Percentiles rank a stretch among this genome's conserved stretches.
These are phyloP conservation scores for Tor tambroides DNA, from an alignment of 2,113 vertebrate genomes.

Conservation along the genomic window DNA sequence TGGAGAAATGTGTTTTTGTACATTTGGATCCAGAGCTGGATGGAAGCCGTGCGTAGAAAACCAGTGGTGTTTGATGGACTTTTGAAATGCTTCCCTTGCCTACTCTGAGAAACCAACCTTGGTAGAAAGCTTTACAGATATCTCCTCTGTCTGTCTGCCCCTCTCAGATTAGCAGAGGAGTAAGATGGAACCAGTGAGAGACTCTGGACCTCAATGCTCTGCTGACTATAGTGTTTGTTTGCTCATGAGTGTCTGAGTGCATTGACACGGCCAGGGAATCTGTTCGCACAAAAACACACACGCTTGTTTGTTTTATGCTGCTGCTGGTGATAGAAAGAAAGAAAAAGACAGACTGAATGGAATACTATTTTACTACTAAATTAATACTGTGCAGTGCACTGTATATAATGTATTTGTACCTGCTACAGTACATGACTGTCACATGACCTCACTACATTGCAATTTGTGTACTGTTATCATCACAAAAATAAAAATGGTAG, in stretches of 20 bases:
- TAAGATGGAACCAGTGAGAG: not conserved
- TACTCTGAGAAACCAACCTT: not conserved
- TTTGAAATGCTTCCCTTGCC: not conserved
- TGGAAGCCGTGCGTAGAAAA: not conserved
- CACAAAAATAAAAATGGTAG: not conserved
- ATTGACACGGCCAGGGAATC: not conserved
- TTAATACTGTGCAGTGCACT: not conserved
- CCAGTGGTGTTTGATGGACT: not conserved
- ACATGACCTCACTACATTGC: not conserved
- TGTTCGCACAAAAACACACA: slow-evolving; percentile 21
- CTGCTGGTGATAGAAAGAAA: slow-evolving; percentile 5
- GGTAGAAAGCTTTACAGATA: slow-evolving; percentile 4
- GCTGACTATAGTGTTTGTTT: slow-evolving; percentile 24
- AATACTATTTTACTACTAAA: not conserved
- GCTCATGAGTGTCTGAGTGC: slow-evolving; percentile 26
- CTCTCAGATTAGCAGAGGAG: not conserved
- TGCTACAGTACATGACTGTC: not conserved
- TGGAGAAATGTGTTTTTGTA: slow-evolving; percentile 1
- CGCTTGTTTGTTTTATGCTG: slow-evolving; percentile 15
- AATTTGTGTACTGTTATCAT: not conserved
- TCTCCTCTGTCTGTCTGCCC: slow-evolving; percentile 6
- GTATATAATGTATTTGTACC: not conserved
- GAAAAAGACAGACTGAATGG: not conserved
- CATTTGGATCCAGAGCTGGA: not conserved
- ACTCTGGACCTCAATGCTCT: not conserved